Conservation (phyloP, 2,888 invertebrate genomes). For the Andrena praecox region DNA sequence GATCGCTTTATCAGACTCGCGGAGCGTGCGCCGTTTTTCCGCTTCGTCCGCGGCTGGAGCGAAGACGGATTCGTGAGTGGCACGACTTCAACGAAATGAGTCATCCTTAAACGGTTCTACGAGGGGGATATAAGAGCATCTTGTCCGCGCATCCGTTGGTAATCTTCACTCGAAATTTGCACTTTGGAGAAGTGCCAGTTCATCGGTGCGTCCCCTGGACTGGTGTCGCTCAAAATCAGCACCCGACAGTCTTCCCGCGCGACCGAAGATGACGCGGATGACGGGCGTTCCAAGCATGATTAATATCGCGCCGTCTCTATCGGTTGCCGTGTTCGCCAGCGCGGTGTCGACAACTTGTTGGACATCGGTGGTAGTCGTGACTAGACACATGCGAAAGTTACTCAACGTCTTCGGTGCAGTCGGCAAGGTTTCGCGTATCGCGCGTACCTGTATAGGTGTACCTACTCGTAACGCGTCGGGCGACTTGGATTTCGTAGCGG, state of each 20-base stretch:
- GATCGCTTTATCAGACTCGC: conserved; percentile 4
- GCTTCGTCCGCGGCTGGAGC: background rate
- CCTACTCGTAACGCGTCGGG: background rate
- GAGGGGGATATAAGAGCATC: conserved; percentile 17
- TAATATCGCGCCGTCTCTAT: conserved; percentile 42
- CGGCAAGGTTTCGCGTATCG: conserved; percentile 37
- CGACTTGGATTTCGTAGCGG: background rate
- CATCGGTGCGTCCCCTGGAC: conserved; percentile 14
- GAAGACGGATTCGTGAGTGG: conserved; percentile 20
- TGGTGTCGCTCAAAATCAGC: conserved; percentile 36
- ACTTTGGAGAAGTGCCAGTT: conserved; percentile 54
- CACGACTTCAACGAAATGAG: conserved; percentile 45
- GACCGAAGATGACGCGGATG: conserved; percentile 52
- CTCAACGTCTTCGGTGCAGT: conserved; percentile 21
- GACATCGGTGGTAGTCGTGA: conserved; percentile 64
- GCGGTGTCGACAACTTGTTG: conserved; percentile 72
- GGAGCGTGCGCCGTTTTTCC: background rate
- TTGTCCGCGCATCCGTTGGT: conserved; percentile 25
- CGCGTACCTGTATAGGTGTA: background rate
- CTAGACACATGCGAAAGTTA: conserved; percentile 53
- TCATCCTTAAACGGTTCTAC: conserved; percentile 45
- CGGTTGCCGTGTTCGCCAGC: conserved; percentile 41
- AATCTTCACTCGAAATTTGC: conserved; percentile 40
- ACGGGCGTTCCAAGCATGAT: conserved; percentile 35
- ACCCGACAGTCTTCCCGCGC: conserved; percentile 1